Evolutionary conservation across 1,140 invertebrate genomes (phyloP).

Genomic region (Bombus ignitus): DNA sequence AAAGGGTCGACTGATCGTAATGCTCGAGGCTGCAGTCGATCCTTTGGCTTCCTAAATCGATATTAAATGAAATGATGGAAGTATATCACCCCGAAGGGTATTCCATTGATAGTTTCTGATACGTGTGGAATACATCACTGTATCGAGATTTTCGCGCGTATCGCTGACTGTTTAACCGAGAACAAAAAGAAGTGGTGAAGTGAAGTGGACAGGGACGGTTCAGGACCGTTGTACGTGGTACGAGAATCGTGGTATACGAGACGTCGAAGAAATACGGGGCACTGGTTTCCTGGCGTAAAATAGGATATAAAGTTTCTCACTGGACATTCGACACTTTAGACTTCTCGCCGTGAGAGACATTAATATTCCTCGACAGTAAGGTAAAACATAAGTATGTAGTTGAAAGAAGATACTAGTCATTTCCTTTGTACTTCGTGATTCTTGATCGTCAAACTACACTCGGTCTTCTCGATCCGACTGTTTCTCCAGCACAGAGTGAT

Average conservation of each 20-base stretch:
- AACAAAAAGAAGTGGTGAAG: neutral
- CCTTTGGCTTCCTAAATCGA: neutral
- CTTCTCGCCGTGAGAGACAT: too few species aligned
- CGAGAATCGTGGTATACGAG: slow-evolving; percentile 43
- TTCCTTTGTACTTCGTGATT: neutral
- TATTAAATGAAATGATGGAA: slow-evolving; percentile 8
- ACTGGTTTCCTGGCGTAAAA: slow-evolving; percentile 60
- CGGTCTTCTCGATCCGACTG: too few species aligned
- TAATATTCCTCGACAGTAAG: too few species aligned
- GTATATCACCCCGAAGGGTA: neutral
- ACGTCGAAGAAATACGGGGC: slow-evolving; percentile 65
- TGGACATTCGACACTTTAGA: neutral
- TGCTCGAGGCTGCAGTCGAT: neutral
- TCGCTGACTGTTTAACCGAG: neutral
- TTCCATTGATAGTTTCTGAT: neutral
- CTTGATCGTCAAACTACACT: neutral
- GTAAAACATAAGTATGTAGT: too few species aligned
- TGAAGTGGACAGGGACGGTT: slow-evolving; percentile 29
- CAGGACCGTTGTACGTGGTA: slow-evolving; percentile 19
- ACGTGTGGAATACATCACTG: slow-evolving; percentile 11
- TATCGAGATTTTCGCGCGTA: neutral
- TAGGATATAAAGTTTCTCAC: slow-evolving; percentile 60
- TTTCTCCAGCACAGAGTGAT: neutral
- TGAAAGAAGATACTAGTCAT: too few species aligned
- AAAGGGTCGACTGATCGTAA: neutral